Evolutionary conservation across 2,888 invertebrate genomes (phyloP).

Genomic region (Drosophila anomalata): DNA sequence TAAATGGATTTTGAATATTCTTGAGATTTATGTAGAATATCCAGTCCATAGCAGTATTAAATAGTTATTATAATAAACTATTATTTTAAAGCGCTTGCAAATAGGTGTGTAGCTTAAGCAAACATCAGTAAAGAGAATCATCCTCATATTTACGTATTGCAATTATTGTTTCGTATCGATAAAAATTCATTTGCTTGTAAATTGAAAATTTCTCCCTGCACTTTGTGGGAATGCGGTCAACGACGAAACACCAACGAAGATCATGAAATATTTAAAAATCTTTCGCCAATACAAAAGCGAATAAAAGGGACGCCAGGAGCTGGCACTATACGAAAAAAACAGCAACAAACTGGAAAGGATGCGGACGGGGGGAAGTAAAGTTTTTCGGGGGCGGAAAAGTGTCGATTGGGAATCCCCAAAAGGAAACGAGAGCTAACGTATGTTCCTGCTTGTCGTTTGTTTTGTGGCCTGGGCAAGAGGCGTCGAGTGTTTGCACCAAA

Average conservation of each 20-base stretch:
- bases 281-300: conserved; percentile 54
- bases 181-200: conserved; percentile 39
- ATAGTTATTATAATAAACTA: not conserved
- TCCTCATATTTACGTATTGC: conserved; percentile 25
- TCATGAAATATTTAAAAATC: conserved; percentile 71
- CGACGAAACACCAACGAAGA: conserved; percentile 12
- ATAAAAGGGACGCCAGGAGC: conserved; percentile 38
- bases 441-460: conserved; percentile 55
- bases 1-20: not conserved
- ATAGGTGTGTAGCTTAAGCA: not conserved
- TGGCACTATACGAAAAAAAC: conserved; percentile 11
- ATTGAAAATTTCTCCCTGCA: conserved; percentile 37
- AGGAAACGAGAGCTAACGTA: conserved; percentile 66
- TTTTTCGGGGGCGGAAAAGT: conserved; percentile 1
- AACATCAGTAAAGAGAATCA: conserved; percentile 12
- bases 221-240: conserved; percentile 21
- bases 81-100: not conserved
- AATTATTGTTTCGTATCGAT: conserved; percentile 39
- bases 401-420: conserved; percentile 48
- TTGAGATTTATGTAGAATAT: not conserved
- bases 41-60: not conserved
- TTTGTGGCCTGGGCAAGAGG: conserved; percentile 49
- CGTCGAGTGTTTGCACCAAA: conserved; percentile 71
- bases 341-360: conserved; percentile 59
- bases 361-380: conserved; percentile 22